Evolutionary conservation across 2,888 invertebrate genomes (phyloP).

Genomic region (Stomorhina lunata): DNA sequence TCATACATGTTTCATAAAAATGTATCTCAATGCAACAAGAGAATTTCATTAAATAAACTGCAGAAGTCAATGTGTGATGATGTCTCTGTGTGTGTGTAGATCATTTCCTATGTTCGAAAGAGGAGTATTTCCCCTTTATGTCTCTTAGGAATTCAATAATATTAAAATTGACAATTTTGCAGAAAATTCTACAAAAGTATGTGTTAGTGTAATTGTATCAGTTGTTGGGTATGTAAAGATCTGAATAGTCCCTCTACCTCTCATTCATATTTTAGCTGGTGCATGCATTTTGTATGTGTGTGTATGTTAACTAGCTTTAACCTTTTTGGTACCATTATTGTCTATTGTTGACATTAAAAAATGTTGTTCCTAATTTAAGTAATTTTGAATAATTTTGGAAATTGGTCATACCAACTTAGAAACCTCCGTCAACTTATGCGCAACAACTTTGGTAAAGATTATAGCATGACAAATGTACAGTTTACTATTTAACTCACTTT

Average conservation of each 20-base stretch:
- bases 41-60: slow-evolving; percentile 61
- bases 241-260: background rate
- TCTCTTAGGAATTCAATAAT: slow-evolving; percentile 63
- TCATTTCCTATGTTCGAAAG: background rate
- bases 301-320: background rate
- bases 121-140: slow-evolving; percentile 18
- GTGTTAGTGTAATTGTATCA: background rate
- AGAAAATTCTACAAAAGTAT: slow-evolving; percentile 27
- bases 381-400: no score
- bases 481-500: no score
- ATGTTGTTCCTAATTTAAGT: no score
- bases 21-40: slow-evolving; percentile 56
- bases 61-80: background rate
- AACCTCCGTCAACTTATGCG: no score
- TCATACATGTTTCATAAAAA: slow-evolving; percentile 48
- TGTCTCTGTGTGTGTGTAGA: background rate
- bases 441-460: no score
- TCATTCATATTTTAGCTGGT: background rate
- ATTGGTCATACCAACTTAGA: no score
- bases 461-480: no score
- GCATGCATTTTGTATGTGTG: background rate
- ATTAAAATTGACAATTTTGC: slow-evolving; percentile 66
- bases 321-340: no score
- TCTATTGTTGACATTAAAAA: no score
- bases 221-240: background rate